Percentiles rank a stretch among this genome's conserved stretches.
phyloP scores from a whole-genome alignment of 2,888 invertebrate species.

The Hartigia nigra region DNA sequence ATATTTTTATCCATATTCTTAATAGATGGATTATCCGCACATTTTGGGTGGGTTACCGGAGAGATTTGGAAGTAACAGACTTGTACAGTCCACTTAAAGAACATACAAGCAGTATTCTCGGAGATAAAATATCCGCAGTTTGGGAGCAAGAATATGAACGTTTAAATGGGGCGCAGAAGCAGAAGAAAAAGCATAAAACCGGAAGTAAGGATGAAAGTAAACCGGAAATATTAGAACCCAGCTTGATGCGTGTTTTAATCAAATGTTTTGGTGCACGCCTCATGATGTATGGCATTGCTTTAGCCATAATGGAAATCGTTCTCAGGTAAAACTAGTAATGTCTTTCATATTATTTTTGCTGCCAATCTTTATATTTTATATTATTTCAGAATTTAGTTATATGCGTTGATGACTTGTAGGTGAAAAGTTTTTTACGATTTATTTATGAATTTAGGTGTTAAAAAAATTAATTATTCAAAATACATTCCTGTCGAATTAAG shows the following conservation, averaged over 20 bases:
- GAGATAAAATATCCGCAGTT: conserved; percentile 72
- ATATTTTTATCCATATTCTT: conserved; percentile 27
- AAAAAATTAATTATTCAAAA: neutral
- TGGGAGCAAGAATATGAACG: conserved; percentile 71
- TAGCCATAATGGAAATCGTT: conserved; percentile 72
- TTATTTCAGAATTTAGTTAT: neutral
- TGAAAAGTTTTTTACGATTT: neutral
- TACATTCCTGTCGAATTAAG: neutral
- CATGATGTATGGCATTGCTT: conserved; percentile 72
- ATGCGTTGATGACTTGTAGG: neutral
- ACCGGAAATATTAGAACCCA: conserved; percentile 67
- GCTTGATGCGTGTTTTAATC: conserved; percentile 71
- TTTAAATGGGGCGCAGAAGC: conserved; percentile 23
- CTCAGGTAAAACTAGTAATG: conserved; percentile 67
- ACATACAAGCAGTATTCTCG: conserved; percentile 75
- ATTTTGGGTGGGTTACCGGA: conserved; percentile 75
- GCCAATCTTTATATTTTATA: neutral
- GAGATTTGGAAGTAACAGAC: conserved; percentile 76
- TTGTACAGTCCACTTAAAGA: conserved; percentile 76
- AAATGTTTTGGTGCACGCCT: conserved; percentile 74
- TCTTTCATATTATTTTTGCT: neutral
- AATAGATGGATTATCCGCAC: conserved; percentile 78
- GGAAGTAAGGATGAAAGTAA: conserved; percentile 13
- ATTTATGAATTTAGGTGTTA: neutral
- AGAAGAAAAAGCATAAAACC: conserved; percentile 20